Base-by-base conservation (phyloP, 2,888 invertebrate genomes). In the Drosophila kambysellisi region DNA sequence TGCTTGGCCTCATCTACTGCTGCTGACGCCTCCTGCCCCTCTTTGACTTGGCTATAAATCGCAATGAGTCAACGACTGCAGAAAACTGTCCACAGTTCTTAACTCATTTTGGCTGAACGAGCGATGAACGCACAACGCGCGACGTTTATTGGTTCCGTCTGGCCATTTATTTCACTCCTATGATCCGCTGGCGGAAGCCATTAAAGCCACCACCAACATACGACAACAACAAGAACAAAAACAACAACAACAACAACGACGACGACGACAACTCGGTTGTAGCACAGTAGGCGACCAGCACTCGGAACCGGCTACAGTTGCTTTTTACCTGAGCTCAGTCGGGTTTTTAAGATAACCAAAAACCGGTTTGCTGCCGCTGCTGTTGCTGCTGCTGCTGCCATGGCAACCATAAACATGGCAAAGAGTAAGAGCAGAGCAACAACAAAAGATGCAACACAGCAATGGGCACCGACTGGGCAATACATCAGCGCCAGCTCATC, bases 161-260 rank as follows among this genome's bases (percentile, higher is more conserved):
- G 91, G 91, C 92, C 92, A 93, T 92, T 91, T 89, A 92, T 92
- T 91, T 92, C 89, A 86, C 89, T 91, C 92, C 85, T 91, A 91
- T 90, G 91, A 92, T 92, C 91, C 91, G 91, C 90, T 91, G 92
- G 92, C 92, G 92, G 93, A 92, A 93, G 93, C 93, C 93, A 93
- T 93, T 93, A 93, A 93, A 92, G 89, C 92, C 91, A 92, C 92
- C 91, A 92, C 91, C 89, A 91, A 82, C 80, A 82, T 72, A 60
- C 76, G 81, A 66, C 76, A 78, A 63, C 51, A 51, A 15, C 62
- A 9, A 61, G 41, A 20, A 74, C 51, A 35, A 48, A 41, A 53
- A 32, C 51, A 50, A 39, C 51, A 39, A 17, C 61, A 15, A 33
- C 32, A 37, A 59, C 35, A 11, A 56, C 30, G 48, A 74, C 46